phyloP scores from a whole-genome alignment of 2,797 vertebrate genomes.

The Nannoperca obscura region DNA sequence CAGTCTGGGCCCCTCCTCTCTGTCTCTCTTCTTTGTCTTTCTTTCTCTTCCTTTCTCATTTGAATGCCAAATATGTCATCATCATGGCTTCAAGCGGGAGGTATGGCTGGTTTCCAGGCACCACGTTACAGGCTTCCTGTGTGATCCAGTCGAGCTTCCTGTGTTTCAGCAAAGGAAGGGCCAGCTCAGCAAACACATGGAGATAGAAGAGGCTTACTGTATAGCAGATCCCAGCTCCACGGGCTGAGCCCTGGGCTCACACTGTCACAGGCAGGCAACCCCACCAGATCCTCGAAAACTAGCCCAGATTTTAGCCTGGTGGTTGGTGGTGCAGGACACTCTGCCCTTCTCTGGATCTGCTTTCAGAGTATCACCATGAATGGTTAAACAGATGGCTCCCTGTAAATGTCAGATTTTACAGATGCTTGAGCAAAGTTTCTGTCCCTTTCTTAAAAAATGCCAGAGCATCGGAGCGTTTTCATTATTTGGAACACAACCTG shows the following conservation, averaged over 20 bases:
- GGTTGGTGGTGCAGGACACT: conserved; percentile 17
- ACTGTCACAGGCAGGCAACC: conserved; percentile 40
- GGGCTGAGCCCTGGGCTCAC: conserved; percentile 38
- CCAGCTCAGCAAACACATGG: conserved; percentile 53
- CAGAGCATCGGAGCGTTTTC: background rate
- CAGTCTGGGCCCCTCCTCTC: background rate
- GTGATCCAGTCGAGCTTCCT: conserved; percentile 72
- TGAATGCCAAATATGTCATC: conserved; percentile 44
- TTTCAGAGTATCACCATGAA: conserved; percentile 37
- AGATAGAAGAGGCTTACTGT: conserved; percentile 46
- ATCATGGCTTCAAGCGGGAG: conserved; percentile 31
- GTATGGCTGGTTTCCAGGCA: conserved; percentile 56
- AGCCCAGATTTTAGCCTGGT: background rate
- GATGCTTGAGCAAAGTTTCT: conserved; percentile 21
- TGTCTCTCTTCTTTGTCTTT: background rate
- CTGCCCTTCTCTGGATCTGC: conserved; percentile 10
- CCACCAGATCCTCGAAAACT: conserved; percentile 20
- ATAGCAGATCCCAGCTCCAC: conserved; percentile 38
- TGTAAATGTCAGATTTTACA: conserved; percentile 45
- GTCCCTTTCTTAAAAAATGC: background rate
- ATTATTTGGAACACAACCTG: background rate
- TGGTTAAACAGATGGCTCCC: conserved; percentile 44
- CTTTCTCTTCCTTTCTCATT: conserved; percentile 2
- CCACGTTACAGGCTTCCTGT: conserved; percentile 67
- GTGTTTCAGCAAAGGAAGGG: conserved; percentile 68